Percentiles rank a stretch among this genome's conserved stretches.
Evolutionary conservation across 2,888 invertebrate species (phyloP).

Genomic region (Pristionchus mayeri): DNA sequence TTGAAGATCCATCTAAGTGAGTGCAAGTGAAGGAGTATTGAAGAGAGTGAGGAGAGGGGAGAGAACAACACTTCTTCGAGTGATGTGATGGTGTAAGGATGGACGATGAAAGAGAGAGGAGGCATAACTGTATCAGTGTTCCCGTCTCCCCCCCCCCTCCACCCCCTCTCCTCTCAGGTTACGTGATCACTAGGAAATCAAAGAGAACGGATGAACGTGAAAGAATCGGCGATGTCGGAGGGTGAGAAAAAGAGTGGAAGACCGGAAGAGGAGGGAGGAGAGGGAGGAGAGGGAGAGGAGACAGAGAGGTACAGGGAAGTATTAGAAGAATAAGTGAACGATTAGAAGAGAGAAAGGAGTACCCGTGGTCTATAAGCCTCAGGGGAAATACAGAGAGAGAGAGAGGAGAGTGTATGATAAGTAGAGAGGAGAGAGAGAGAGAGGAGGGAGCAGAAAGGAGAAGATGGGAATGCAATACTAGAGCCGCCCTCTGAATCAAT

Average conservation of each 20-base stretch:
- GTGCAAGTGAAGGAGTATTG: neutral
- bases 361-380: conserved; percentile 4
- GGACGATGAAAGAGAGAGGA: too few species aligned
- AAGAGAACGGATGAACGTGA: conserved; percentile 18
- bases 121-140: too few species aligned
- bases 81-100: too few species aligned
- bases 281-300: conserved; percentile 9
- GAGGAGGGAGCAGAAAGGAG: conserved; percentile 4
- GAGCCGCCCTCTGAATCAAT: neutral
- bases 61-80: too few species aligned
- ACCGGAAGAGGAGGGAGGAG: conserved; percentile 34
- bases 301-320: conserved; percentile 5
- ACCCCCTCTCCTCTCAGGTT: too few species aligned
- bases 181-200: conserved; percentile 4
- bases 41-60: neutral
- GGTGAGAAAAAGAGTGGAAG: conserved; percentile 29
- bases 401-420: neutral
- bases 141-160: too few species aligned
- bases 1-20: too few species aligned
- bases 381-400: neutral
- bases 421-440: neutral
- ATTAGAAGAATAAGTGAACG: conserved; percentile 32
- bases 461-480: conserved; percentile 1
- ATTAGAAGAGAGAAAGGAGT: conserved; percentile 2
- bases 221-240: conserved; percentile 5